These are phyloP conservation scores for Stramonita haemastoma DNA, from an alignment of 2,888 invertebrate species.

Conservation along the genomic window DNA sequence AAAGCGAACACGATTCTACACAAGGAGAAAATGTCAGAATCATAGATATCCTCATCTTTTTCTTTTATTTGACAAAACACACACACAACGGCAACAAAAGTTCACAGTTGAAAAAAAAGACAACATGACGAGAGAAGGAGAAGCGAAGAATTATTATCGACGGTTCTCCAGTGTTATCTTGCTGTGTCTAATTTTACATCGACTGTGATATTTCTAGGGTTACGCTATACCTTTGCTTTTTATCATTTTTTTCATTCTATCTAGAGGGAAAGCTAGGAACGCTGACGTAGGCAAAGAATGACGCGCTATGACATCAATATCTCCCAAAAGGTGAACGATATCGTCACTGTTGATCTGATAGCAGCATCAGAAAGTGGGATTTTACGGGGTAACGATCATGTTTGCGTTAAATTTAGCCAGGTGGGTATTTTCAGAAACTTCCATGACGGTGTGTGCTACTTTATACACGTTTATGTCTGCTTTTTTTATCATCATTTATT, in stretches of 20 bases:
- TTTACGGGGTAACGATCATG: too few relatives aligned
- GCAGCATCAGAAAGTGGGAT: too few relatives aligned
- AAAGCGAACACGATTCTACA: not conserved
- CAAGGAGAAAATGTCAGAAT: not conserved
- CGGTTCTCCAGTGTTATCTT: not conserved
- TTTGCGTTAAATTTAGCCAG: too few relatives aligned
- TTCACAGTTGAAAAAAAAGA: not conserved
- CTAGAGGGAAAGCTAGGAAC: not conserved
- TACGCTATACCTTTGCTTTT: not conserved
- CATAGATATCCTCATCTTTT: too few relatives aligned
- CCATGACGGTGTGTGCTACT: too few relatives aligned
- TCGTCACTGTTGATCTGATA: not conserved
- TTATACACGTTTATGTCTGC: too few relatives aligned
- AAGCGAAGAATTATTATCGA: not conserved
- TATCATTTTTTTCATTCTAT: not conserved
- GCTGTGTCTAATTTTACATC: not conserved
- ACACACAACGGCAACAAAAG: not conserved
- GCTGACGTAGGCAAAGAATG: not conserved
- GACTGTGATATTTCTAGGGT: conserved; percentile 4
- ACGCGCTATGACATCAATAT: not conserved
- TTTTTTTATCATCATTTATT: too few relatives aligned
- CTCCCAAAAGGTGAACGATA: not conserved
- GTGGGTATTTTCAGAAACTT: too few relatives aligned
- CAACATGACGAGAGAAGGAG: not conserved
- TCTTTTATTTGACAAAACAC: too few relatives aligned